Percentiles rank a stretch among this genome's conserved stretches.
Conservation (phyloP, 1,140 invertebrate species). For the Drosophila sproati region DNA sequence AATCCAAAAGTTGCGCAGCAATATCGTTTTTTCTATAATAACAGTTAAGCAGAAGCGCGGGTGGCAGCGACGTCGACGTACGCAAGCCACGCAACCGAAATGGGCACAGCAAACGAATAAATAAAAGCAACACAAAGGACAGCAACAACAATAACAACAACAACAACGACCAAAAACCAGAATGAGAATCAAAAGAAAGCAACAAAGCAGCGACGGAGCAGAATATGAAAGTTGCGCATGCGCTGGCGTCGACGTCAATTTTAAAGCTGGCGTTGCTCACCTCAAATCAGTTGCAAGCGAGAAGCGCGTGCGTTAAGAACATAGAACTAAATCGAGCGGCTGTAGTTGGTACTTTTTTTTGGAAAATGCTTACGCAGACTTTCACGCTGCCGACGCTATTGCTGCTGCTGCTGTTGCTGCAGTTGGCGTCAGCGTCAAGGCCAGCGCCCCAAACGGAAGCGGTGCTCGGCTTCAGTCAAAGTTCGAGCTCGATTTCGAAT, state of each 20-base stretch:
- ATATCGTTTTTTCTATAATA: conserved; percentile 19
- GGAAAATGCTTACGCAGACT: conserved; percentile 55
- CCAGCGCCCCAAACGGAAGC: conserved; percentile 20
- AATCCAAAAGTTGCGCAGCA: conserved; percentile 32
- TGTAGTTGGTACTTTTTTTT: not conserved
- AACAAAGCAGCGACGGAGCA: conserved; percentile 39
- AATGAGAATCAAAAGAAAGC: conserved; percentile 59
- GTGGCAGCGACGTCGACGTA: conserved; percentile 30
- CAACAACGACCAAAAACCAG: conserved; percentile 32
- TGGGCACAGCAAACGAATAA: conserved; percentile 66
- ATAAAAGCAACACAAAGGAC: conserved; percentile 53
- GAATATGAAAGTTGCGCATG: conserved; percentile 82
- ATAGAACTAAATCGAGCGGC: conserved; percentile 29
- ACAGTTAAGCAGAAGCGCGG: conserved; percentile 14
- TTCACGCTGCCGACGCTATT: conserved; percentile 45
- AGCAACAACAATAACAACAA: conserved; percentile 31
- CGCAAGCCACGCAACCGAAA: conserved; percentile 78
- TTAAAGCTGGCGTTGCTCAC: conserved; percentile 48
- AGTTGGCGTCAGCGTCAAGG: conserved; percentile 10
- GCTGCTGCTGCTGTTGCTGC: conserved; percentile 29
- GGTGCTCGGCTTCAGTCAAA: conserved; percentile 14
- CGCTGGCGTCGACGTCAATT: conserved; percentile 38
- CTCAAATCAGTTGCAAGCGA: conserved; percentile 72
- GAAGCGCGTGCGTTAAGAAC: conserved; percentile 76
- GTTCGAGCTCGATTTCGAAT: not conserved